Percentiles rank a stretch among this genome's conserved stretches.
Conservation (phyloP, 2,797 vertebrate genomes). For the Kryptolebias ocellatus region DNA sequence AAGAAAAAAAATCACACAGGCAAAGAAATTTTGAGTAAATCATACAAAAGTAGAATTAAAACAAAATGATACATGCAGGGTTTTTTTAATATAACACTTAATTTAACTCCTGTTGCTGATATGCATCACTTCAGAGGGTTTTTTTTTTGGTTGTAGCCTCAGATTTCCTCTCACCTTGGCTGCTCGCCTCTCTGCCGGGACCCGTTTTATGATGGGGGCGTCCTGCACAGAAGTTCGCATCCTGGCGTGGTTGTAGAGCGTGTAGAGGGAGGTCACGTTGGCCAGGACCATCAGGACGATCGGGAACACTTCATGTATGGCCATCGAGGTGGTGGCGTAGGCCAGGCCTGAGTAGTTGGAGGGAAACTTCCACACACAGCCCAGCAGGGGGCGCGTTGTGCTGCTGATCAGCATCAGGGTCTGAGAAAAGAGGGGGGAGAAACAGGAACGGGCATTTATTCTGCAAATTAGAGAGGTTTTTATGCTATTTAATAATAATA, state of each 20-base stretch:
- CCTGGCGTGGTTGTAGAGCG: slow-evolving; percentile 75
- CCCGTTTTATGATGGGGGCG: slow-evolving; percentile 63
- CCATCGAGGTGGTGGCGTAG: slow-evolving; percentile 82
- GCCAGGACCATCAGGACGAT: slow-evolving; percentile 82
- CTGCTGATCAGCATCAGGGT: slow-evolving; percentile 83
- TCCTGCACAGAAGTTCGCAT: slow-evolving; percentile 37
- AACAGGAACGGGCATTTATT: not conserved
- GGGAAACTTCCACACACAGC: slow-evolving; percentile 86
- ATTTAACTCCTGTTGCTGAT: no score
- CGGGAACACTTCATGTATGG: slow-evolving; percentile 83
- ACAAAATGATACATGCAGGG: no score
- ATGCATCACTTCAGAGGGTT: not conserved
- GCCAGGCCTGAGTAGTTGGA: slow-evolving; percentile 70
- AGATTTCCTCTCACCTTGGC: slow-evolving; percentile 75
- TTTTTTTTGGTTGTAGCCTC: not conserved
- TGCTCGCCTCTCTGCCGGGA: slow-evolving; percentile 82
- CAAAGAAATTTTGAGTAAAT: not conserved
- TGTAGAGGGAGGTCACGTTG: slow-evolving; percentile 82
- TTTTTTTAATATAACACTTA: no score
- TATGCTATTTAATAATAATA: no score
- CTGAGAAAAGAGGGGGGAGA: slow-evolving; percentile 50
- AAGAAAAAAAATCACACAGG: slow-evolving; percentile 2
- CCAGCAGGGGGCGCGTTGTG: slow-evolving; percentile 83
- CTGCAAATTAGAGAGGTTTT: no score
- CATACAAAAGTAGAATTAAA: no score